These are phyloP conservation scores for Jordanella pulchra DNA, from an alignment of 2,797 vertebrate genomes.

Conservation along the genomic window DNA sequence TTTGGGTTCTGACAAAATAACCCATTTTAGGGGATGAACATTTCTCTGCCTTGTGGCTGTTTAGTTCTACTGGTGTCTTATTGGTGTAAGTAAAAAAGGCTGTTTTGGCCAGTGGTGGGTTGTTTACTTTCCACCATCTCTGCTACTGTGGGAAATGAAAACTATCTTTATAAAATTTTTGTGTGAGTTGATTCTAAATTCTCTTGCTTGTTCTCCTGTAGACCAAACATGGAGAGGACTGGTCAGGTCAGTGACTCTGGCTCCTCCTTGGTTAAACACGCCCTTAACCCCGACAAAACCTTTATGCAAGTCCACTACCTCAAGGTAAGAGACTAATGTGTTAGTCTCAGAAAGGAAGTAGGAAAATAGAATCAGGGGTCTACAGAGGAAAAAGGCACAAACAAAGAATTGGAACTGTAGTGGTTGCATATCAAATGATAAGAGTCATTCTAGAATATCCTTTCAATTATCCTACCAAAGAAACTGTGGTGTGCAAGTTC, in stretches of 20 bases:
- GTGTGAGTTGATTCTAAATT: constrained; percentile 13
- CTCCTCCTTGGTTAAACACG: constrained; percentile 89
- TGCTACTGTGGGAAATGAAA: not conserved
- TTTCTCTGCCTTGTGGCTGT: not conserved
- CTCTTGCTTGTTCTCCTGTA: constrained; percentile 64
- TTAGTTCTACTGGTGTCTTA: not conserved
- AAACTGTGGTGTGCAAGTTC: not conserved
- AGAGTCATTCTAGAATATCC: constrained; percentile 6
- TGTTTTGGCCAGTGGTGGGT: not conserved
- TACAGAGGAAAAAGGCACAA: not conserved
- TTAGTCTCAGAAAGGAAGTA: not conserved
- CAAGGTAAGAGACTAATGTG: constrained; percentile 81
- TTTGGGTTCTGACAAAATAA: not conserved
- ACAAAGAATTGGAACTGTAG: not conserved
- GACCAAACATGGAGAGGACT: constrained; percentile 90
- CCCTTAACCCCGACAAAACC: constrained; percentile 91
- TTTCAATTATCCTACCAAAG: not conserved
- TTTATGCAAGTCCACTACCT: constrained; percentile 98
- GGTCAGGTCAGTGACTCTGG: constrained; percentile 88
- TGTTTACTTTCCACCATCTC: not conserved
- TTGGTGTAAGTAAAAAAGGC: not conserved
- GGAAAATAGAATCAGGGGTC: not conserved
- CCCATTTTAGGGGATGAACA: not conserved
- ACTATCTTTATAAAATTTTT: not conserved
- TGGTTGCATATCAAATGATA: constrained; percentile 6